Conservation (phyloP, 2,797 vertebrate genomes). For the Onychomys torridus region DNA sequence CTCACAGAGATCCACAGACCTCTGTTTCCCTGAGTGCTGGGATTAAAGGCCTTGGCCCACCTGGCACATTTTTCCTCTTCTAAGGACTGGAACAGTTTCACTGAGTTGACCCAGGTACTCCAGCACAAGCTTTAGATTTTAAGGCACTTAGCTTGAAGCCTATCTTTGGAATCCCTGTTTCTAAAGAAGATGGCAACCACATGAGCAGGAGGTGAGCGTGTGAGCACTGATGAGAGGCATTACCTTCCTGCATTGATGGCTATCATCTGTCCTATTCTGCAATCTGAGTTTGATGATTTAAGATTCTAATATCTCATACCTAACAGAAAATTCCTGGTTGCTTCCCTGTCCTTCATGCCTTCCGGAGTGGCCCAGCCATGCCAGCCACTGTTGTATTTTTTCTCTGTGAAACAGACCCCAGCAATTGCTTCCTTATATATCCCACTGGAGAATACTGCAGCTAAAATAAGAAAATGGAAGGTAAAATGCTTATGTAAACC, state of each 20-base stretch:
- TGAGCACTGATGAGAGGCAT: not conserved
- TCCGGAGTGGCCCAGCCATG: not conserved
- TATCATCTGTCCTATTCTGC: not conserved
- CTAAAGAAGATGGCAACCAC: not conserved
- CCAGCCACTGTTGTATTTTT: not conserved
- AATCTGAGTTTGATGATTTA: not conserved
- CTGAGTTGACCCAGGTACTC: not conserved
- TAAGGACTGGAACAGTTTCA: not conserved
- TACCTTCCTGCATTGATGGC: not conserved
- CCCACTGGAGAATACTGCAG: not conserved
- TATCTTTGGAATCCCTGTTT: not conserved
- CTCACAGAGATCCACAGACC: too few relatives aligned
- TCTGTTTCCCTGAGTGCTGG: too few relatives aligned
- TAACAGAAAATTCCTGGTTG: not conserved
- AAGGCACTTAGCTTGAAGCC: not conserved
- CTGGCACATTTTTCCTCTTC: not conserved
- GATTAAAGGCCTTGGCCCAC: too few relatives aligned
- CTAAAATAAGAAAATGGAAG: not conserved
- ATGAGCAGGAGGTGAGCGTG: not conserved
- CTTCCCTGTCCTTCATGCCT: not conserved
- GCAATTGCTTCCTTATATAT: not conserved
- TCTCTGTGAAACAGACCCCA: not conserved
- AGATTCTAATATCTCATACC: not conserved
- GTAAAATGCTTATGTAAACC: not conserved
- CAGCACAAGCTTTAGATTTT: not conserved